Evolutionary conservation across 2,888 invertebrate genomes (phyloP).

Genomic region (Orchestes rusci): DNA sequence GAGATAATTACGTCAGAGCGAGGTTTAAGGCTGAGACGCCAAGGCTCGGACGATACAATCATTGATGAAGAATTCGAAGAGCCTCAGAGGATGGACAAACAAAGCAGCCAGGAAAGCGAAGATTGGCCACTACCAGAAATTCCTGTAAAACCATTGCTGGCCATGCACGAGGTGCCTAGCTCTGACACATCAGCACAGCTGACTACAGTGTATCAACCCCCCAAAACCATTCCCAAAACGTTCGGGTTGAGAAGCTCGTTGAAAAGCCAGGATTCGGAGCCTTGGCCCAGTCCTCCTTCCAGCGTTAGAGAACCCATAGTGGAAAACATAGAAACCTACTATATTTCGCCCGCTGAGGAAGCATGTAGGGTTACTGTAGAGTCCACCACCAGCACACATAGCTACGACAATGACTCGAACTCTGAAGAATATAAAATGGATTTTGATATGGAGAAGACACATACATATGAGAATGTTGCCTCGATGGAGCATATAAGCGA

Average conservation of each 20-base stretch:
- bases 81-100: constrained; percentile 33
- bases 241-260: constrained; percentile 42
- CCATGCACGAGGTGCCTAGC: constrained; percentile 42
- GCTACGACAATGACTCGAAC: constrained; percentile 53
- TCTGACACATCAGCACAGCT: constrained; percentile 41
- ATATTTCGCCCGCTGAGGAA: constrained; percentile 70
- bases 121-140: constrained; percentile 72
- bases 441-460: constrained; percentile 41
- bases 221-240: constrained; percentile 40
- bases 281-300: constrained; percentile 77
- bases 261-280: constrained; percentile 61
- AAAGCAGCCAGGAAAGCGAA: constrained; percentile 64
- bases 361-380: constrained; percentile 71
- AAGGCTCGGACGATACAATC: constrained; percentile 44
- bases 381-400: constrained; percentile 52
- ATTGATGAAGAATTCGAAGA: constrained; percentile 43
- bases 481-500: constrained; percentile 37
- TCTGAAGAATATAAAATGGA: constrained; percentile 64
- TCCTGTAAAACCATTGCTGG: constrained; percentile 44
- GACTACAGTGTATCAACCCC: constrained; percentile 41
- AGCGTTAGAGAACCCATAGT: constrained; percentile 63
- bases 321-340: constrained; percentile 75
- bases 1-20: constrained; percentile 44
- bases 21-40: constrained; percentile 39
- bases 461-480: constrained; percentile 43